These are phyloP conservation scores for Asbolus verrucosus DNA, from an alignment of 1,140 invertebrate species.

Conservation along the genomic window DNA sequence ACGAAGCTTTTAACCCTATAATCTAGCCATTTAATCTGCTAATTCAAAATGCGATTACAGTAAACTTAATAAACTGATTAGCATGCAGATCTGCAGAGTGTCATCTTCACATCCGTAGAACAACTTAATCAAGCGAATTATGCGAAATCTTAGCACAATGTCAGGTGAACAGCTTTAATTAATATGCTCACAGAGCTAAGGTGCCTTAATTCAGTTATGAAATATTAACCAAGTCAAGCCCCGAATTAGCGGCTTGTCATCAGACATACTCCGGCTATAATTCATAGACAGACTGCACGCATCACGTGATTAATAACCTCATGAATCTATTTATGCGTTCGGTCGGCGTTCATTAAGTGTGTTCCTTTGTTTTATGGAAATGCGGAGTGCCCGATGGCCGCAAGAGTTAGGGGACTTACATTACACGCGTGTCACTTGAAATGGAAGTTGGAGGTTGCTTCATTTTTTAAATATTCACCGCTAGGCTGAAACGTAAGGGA, in stretches of 20 bases:
- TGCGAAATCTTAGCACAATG: constrained; percentile 54
- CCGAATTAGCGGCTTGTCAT: constrained; percentile 53
- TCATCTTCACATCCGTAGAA: constrained; percentile 50
- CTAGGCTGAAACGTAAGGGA: constrained; percentile 27
- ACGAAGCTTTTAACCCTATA: constrained; percentile 31
- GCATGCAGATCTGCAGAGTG: constrained; percentile 50
- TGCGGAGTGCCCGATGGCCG: constrained; percentile 27
- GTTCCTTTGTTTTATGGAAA: constrained; percentile 35
- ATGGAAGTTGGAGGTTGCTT: constrained; percentile 23
- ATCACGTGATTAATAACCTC: constrained; percentile 30
- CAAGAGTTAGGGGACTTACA: constrained; percentile 9
- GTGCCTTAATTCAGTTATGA: constrained; percentile 54
- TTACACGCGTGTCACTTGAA: constrained; percentile 31
- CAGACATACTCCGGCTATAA: constrained; percentile 44
- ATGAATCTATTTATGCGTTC: constrained; percentile 37
- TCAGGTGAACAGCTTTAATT: constrained; percentile 50
- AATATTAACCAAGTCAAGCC: constrained; percentile 51
- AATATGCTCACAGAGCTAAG: constrained; percentile 53
- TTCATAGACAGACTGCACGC: constrained; percentile 49
- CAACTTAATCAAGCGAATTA: constrained; percentile 54
- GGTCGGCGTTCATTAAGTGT: constrained; percentile 34
- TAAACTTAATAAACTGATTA: constrained; percentile 56
- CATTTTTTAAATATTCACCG: constrained; percentile 34
- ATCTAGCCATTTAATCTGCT: constrained; percentile 50
- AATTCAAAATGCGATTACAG: constrained; percentile 52